Evolutionary conservation across 2,113 vertebrate species (phyloP).

Genomic region (Stegostoma tigrinum): DNA sequence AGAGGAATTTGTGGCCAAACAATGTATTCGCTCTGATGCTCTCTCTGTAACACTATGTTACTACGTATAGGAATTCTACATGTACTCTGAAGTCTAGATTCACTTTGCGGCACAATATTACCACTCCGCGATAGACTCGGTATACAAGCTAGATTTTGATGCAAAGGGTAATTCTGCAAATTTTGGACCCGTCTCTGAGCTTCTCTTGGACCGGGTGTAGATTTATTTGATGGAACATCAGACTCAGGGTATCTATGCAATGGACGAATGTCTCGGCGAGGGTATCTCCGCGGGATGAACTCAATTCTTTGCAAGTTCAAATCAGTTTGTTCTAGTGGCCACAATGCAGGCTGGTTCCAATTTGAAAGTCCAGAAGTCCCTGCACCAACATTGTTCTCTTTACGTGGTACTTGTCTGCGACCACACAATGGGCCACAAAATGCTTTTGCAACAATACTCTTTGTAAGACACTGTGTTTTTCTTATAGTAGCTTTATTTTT

Average conservation of each 20-base stretch:
- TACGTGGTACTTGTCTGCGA: neutral
- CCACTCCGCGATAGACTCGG: neutral
- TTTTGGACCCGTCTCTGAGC: neutral
- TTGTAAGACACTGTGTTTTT: neutral
- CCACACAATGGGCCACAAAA: neutral
- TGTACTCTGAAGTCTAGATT: neutral
- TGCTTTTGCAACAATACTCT: neutral
- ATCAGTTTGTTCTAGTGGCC: neutral
- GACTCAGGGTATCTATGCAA: neutral
- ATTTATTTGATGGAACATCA: neutral
- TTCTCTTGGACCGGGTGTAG: neutral
- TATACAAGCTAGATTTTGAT: neutral
- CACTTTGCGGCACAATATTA: neutral
- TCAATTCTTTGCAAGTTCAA: neutral
- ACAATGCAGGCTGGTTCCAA: neutral
- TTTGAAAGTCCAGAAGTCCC: neutral
- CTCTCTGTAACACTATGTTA: constrained; percentile 1
- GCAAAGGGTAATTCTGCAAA: neutral
- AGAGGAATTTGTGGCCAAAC: neutral
- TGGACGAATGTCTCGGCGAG: neutral
- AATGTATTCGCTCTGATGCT: neutral
- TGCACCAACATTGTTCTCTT: neutral
- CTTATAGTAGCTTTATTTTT: neutral
- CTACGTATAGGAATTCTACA: neutral
- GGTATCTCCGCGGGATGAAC: neutral